Percentiles rank a stretch among this genome's conserved stretches.
Conservation (phyloP, 2,797 vertebrate species). For the Ficedula albicollis region DNA sequence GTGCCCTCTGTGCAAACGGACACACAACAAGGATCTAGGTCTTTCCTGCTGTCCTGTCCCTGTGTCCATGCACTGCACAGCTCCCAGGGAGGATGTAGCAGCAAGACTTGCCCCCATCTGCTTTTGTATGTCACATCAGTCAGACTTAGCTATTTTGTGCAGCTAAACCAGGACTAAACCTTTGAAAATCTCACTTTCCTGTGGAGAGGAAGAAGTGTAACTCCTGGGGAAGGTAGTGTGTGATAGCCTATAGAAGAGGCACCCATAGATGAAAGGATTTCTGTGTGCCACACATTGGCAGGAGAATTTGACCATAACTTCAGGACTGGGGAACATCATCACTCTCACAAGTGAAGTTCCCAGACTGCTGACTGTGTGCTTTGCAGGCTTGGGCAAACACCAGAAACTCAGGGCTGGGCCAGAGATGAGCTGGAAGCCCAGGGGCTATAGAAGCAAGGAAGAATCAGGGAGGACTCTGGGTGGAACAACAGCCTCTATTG, state of each 20-base stretch:
- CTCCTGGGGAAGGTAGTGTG: too few species aligned
- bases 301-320: neutral
- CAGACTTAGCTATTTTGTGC: neutral
- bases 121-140: accelerated
- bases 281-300: accelerated
- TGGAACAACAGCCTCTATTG: neutral
- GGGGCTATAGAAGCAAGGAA: neutral
- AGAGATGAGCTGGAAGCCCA: accelerated
- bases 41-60: neutral
- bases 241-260: neutral
- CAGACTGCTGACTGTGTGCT: neutral
- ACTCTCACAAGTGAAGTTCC: neutral
- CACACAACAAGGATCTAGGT: accelerated
- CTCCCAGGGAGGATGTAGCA: accelerated
- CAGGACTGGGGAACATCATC: accelerated
- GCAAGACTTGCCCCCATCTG: accelerated
- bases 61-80: accelerated
- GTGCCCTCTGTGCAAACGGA: accelerated
- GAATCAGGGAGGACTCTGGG: neutral
- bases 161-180: neutral
- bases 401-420: neutral
- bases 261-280: neutral
- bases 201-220: neutral
- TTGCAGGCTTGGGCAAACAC: neutral
- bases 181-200: neutral